These are phyloP conservation scores for Caranx ignobilis DNA, from an alignment of 2,113 vertebrate species.

Conservation along the genomic window DNA sequence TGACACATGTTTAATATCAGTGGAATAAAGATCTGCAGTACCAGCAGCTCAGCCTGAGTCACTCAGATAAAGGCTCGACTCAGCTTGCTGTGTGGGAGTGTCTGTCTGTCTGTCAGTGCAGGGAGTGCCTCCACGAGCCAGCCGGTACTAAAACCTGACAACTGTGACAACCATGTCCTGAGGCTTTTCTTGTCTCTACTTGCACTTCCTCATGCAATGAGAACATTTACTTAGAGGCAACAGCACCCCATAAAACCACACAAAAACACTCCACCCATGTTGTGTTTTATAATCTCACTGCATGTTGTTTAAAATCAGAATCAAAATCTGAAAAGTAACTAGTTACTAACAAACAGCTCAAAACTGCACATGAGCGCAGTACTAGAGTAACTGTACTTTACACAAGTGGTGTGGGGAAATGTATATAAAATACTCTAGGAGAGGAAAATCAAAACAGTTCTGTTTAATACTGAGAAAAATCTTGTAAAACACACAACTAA, in stretches of 20 bases:
- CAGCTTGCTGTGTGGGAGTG: constrained; percentile 55
- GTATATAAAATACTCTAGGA: neutral
- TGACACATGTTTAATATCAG: neutral
- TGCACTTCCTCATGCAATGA: constrained; percentile 5
- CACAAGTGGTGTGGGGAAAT: no score
- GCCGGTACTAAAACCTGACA: neutral
- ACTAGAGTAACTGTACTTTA: neutral
- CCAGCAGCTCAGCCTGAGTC: constrained; percentile 55
- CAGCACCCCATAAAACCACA: neutral
- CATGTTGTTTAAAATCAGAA: no score
- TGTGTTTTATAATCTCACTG: no score
- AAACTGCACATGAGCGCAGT: no score
- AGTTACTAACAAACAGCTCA: no score
- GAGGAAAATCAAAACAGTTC: neutral
- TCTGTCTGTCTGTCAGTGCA: constrained; percentile 14
- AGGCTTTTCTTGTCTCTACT: constrained; percentile 44
- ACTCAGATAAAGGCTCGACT: constrained; percentile 35
- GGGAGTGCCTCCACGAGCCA: constrained; percentile 6
- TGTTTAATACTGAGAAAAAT: constrained; percentile 5
- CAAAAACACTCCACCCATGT: neutral
- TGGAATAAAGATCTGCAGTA: neutral
- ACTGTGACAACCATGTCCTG: constrained; percentile 12
- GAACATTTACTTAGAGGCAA: neutral
- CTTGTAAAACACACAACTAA: constrained; percentile 1
- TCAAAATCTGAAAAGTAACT: no score